Conservation (phyloP, 2,797 vertebrate genomes). For the Knipowitschia caucasica region DNA sequence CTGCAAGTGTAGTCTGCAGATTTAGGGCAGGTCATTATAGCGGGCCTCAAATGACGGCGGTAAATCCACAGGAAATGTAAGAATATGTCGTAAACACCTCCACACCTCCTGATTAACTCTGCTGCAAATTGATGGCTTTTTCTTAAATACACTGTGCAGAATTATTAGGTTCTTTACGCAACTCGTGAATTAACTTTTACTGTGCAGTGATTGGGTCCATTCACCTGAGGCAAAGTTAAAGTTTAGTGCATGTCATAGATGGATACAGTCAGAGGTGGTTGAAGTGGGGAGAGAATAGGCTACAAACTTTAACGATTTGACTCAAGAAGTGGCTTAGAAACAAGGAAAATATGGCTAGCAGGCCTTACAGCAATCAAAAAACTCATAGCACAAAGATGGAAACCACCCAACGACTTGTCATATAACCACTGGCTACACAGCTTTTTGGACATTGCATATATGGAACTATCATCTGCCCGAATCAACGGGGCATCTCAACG, state of each 20-base stretch:
- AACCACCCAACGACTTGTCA: too few species aligned
- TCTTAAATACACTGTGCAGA: slow-evolving; percentile 4
- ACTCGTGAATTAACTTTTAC: neutral
- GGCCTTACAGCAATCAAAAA: too few species aligned
- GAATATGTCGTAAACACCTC: slow-evolving; percentile 2
- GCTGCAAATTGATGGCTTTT: neutral
- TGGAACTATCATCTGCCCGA: too few species aligned
- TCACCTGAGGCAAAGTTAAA: neutral
- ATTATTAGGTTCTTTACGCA: neutral
- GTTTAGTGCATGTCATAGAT: neutral
- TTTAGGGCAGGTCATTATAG: slow-evolving; percentile 4
- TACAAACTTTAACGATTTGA: too few species aligned
- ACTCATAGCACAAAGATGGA: too few species aligned
- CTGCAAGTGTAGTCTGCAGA: neutral
- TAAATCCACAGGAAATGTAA: slow-evolving; percentile 2
- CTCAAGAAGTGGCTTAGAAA: too few species aligned
- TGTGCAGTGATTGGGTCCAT: neutral
- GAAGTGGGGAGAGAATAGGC: neutral
- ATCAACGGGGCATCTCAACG: too few species aligned
- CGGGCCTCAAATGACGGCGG: neutral
- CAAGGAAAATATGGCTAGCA: too few species aligned
- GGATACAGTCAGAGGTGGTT: neutral
- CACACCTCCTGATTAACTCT: slow-evolving; percentile 1
- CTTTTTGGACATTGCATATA: too few species aligned
- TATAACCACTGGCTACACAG: too few species aligned